A percentile compares a stretch with the other conserved stretches of the same genome.
Evolutionary conservation across 2,113 vertebrate species (phyloP).

Genomic region (Crotalus horridus): DNA sequence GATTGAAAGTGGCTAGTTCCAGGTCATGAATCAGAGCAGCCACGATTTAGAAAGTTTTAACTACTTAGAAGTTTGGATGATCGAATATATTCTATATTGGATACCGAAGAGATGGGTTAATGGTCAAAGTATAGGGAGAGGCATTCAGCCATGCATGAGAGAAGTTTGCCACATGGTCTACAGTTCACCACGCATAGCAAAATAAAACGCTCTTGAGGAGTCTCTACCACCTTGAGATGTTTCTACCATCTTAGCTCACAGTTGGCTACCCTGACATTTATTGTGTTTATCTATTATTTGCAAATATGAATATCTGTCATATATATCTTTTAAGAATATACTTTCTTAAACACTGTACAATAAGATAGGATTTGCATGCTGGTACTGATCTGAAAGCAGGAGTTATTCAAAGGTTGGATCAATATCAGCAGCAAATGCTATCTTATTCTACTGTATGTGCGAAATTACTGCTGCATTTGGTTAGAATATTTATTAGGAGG

Average conservation of each 20-base stretch:
- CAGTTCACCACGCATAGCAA: constrained; percentile 18
- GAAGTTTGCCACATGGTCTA: neutral
- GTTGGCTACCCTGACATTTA: neutral
- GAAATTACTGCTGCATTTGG: constrained; percentile 14
- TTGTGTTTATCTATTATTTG: constrained; percentile 15
- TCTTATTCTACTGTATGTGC: constrained; percentile 10
- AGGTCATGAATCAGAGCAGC: neutral
- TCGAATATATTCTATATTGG: neutral
- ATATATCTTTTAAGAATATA: neutral
- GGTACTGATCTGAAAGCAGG: neutral
- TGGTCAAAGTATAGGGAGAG: neutral
- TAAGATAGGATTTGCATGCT: neutral
- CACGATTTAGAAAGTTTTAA: neutral
- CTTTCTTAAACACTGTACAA: neutral
- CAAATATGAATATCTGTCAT: neutral
- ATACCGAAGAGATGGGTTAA: neutral
- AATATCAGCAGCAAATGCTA: neutral
- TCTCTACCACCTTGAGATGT: neutral
- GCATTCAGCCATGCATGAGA: neutral
- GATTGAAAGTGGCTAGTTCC: constrained; percentile 3
- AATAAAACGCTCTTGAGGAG: constrained; percentile 7
- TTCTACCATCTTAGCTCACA: constrained; percentile 2
- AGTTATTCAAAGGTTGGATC: neutral
- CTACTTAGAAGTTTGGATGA: rapidly evolving
- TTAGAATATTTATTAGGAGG: rapidly evolving